Base-by-base conservation (phyloP, 2,888 invertebrate species). In the Cantharis nigra region DNA sequence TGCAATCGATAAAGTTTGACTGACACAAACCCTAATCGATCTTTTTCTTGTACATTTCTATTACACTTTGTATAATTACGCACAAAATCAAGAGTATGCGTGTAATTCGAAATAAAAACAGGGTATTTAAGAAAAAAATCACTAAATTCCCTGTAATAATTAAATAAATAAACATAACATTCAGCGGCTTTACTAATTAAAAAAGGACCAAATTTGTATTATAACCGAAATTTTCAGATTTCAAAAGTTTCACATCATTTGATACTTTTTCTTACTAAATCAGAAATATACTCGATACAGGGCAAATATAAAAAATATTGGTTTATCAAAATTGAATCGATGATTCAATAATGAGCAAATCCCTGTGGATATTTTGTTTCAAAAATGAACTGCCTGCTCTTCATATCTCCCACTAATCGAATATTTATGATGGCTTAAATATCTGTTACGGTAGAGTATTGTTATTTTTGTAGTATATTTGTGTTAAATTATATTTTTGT, bases 401-500 rank as follows among this genome's bases (percentile, higher is more conserved):
- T 73, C 69, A 75, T 64, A 63, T 72, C 69, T 78, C 26, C 74
- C 73, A 78, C 67, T 76, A 70, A 26, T 77, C 74, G 67, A 71
- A 75, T 70, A 72, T 78, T 72, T 20, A 74, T 72, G 70, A 75
- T 62, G 75, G 78, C 78, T 78, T 80, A 78, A 79, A 71, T 79
- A 78, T 80, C 69, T 80, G 79, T 81, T 79, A 80, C 74, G 74
- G 77, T 79, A 78, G 75, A 79, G 71, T 78, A 77, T 72, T 76
- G 71, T 77, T 81, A 81, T 78, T 79, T 81, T 80, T 81, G 78
- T 80, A 81, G 78, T 74, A 70, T 67, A 78, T 81, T 81, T 75
- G 74, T 72, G 80, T 80, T 78, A 78, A 80, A 80, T 79, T 77
- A 80, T 82, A 81, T 82, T 82, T 81, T 82, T 80, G 80, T 81